Evolutionary conservation across 2,113 vertebrate genomes (phyloP).

Genomic region (Perognathus longimembris): DNA sequence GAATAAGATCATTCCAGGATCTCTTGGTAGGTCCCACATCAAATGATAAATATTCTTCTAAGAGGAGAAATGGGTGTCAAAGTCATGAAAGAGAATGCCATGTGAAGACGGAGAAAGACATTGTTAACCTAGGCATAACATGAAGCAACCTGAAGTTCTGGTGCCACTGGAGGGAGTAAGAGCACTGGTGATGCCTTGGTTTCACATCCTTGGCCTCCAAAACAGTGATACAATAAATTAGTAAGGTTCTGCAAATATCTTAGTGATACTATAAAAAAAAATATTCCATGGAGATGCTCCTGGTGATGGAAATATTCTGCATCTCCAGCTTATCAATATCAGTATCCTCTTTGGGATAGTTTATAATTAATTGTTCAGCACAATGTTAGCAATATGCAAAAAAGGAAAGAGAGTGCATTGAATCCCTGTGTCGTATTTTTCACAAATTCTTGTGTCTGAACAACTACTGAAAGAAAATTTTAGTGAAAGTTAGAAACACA

Average conservation of each 20-base stretch:
- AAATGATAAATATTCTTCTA: background rate
- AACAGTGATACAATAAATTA: background rate
- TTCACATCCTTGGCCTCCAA: background rate
- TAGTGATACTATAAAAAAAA: background rate
- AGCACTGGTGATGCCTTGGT: background rate
- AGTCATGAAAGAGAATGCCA: background rate
- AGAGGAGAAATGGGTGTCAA: background rate
- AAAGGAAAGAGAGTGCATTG: rapidly evolving
- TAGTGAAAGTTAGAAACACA: background rate
- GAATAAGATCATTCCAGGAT: background rate
- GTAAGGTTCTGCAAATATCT: background rate
- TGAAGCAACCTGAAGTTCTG: background rate
- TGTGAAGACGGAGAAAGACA: background rate
- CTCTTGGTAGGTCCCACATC: background rate
- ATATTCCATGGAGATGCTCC: background rate
- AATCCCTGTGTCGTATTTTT: background rate
- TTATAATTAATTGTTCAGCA: background rate
- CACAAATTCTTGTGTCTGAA: background rate
- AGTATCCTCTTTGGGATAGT: background rate
- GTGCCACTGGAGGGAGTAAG: background rate
- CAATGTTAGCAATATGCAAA: background rate
- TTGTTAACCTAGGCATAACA: too few species aligned
- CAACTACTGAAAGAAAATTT: background rate
- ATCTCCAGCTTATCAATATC: background rate
- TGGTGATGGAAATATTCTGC: background rate